phyloP scores from a whole-genome alignment of 2,113 vertebrate species.

The Procavia capensis region DNA sequence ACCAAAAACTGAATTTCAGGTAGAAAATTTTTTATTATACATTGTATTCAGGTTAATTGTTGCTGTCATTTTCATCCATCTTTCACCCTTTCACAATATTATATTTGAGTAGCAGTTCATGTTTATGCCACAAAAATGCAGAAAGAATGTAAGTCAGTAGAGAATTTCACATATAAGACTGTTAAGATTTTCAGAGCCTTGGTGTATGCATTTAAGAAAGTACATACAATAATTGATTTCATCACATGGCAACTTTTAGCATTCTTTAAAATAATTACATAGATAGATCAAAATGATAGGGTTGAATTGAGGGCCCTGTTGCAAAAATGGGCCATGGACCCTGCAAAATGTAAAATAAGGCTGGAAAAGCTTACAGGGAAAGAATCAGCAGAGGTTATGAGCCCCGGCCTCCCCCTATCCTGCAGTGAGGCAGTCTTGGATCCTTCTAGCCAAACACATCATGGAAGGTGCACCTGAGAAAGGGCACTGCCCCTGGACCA shows the following conservation, averaged over 20 bases:
- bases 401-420: not conserved
- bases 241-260: not conserved
- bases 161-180: not conserved
- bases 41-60: constrained; percentile 29
- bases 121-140: constrained; percentile 29
- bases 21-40: not conserved
- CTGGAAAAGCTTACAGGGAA: not conserved
- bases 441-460: not conserved
- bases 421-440: not conserved
- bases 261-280: constrained; percentile 50
- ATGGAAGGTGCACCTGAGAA: not conserved
- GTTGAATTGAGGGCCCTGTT: not conserved
- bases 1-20: not conserved
- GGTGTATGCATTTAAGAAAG: not conserved
- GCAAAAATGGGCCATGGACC: not conserved
- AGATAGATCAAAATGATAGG: not conserved
- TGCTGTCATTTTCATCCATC: constrained; percentile 27
- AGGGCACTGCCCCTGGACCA: not conserved
- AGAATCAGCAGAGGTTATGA: not conserved
- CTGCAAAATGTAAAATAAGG: not conserved
- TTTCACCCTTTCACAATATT: not conserved
- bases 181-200: constrained; percentile 5
- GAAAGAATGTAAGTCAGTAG: not conserved
- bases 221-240: constrained; percentile 21
- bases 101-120: constrained; percentile 29